Evolutionary conservation across 2,113 vertebrate species (phyloP).

Genomic region (Phyllostomus discolor): DNA sequence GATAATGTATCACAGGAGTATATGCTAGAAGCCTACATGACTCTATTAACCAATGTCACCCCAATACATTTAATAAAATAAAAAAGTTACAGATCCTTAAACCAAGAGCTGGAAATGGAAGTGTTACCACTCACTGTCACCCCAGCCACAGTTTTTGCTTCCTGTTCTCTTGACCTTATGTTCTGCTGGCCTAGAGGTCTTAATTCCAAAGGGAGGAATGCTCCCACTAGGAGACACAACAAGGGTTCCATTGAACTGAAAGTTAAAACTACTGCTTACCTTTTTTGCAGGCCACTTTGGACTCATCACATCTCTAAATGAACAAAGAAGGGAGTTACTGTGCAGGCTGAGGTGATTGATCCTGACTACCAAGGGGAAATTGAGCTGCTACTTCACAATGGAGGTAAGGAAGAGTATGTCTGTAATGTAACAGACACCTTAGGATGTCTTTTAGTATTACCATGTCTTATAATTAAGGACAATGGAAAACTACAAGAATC

Average conservation of each 20-base stretch:
- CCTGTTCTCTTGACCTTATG: background rate
- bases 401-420: background rate
- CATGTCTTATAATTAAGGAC: background rate
- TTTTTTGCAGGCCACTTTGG: background rate
- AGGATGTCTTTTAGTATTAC: background rate
- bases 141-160: background rate
- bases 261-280: background rate
- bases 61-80: no score
- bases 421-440: background rate
- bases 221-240: background rate
- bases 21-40: no score
- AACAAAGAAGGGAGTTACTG: background rate
- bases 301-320: background rate
- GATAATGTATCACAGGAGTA: no score
- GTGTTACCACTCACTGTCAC: background rate
- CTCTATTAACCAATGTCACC: no score
- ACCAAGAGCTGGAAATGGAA: background rate
- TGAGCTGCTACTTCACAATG: background rate
- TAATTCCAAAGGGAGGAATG: background rate
- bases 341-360: background rate
- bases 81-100: background rate
- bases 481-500: background rate
- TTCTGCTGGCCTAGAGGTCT: background rate
- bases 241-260: background rate
- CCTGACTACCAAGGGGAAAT: background rate